Evolutionary conservation across 2,113 vertebrate species (phyloP).

Genomic region (Xerus inauris): DNA sequence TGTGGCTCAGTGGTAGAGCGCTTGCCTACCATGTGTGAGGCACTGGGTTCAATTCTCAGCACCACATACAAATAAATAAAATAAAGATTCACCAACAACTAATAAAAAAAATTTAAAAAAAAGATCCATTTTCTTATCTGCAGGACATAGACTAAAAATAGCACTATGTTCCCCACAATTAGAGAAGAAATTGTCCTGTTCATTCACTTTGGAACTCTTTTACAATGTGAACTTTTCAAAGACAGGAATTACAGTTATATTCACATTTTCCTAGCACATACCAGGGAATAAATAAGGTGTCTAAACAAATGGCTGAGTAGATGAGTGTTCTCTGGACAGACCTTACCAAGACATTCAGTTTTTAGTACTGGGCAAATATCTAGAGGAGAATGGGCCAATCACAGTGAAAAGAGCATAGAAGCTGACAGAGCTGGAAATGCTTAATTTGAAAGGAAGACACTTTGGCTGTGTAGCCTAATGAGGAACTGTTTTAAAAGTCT

Average conservation of each 20-base stretch:
- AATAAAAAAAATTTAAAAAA: too few relatives aligned
- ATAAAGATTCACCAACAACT: too few relatives aligned
- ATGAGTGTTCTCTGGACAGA: neutral
- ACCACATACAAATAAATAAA: too few relatives aligned
- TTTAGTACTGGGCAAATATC: neutral
- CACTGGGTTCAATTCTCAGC: too few relatives aligned
- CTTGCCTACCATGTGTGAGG: too few relatives aligned
- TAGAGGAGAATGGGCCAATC: neutral
- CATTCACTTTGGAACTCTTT: neutral
- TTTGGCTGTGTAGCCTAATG: neutral
- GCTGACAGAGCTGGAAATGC: neutral
- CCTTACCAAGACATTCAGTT: neutral
- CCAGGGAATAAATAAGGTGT: neutral
- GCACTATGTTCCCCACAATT: neutral
- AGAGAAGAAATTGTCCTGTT: neutral
- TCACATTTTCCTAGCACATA: neutral
- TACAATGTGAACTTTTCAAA: neutral
- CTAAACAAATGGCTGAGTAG: neutral
- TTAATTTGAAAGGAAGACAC: neutral
- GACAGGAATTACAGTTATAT: neutral
- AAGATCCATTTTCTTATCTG: conserved; percentile 16
- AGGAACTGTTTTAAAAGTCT: neutral
- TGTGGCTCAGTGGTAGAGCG: too few relatives aligned
- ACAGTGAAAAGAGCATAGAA: neutral
- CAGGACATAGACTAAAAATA: neutral